Conservation (phyloP, 2,113 vertebrate species). For the Oncorhynchus gorbuscha region DNA sequence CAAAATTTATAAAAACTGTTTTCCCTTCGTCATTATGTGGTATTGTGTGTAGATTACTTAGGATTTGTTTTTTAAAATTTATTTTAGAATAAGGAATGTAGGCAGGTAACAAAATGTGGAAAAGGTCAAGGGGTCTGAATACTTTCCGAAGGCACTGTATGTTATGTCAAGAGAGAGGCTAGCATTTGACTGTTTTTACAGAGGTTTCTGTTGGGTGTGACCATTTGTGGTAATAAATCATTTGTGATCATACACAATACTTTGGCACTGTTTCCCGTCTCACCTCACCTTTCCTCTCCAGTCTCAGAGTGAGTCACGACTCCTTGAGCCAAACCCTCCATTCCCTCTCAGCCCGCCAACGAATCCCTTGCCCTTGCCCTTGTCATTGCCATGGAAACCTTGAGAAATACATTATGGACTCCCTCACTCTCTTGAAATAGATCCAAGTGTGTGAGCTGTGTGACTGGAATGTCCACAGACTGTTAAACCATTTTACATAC, state of each 20-base stretch:
- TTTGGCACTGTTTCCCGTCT: conserved; percentile 2
- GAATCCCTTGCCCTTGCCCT: conserved; percentile 23
- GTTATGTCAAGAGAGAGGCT: too few relatives aligned
- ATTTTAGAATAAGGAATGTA: too few relatives aligned
- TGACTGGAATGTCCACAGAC: conserved; percentile 2
- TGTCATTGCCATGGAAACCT: conserved; percentile 52
- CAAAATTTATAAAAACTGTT: too few relatives aligned
- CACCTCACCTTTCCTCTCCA: conserved; percentile 13
- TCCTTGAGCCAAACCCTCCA: conserved; percentile 24
- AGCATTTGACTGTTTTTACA: too few relatives aligned
- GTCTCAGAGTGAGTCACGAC: conserved; percentile 59
- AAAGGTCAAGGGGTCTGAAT: too few relatives aligned
- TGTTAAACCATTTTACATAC: neutral
- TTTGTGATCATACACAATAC: neutral
- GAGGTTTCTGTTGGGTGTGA: too few relatives aligned
- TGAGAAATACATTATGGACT: conserved; percentile 30
- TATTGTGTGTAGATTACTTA: too few relatives aligned
- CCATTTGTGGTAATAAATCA: too few relatives aligned
- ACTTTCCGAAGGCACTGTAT: too few relatives aligned
- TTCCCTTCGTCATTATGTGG: too few relatives aligned
- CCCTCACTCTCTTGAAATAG: conserved; percentile 20
- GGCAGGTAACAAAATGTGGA: too few relatives aligned
- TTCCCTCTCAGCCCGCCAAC: conserved; percentile 34
- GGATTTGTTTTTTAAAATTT: too few relatives aligned
- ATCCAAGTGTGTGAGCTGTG: neutral